A percentile compares a stretch with the other conserved stretches of the same genome.
These are phyloP conservation scores for Spea multiplicata DNA, from an alignment of 2,113 vertebrate genomes.

Conservation along the genomic window DNA sequence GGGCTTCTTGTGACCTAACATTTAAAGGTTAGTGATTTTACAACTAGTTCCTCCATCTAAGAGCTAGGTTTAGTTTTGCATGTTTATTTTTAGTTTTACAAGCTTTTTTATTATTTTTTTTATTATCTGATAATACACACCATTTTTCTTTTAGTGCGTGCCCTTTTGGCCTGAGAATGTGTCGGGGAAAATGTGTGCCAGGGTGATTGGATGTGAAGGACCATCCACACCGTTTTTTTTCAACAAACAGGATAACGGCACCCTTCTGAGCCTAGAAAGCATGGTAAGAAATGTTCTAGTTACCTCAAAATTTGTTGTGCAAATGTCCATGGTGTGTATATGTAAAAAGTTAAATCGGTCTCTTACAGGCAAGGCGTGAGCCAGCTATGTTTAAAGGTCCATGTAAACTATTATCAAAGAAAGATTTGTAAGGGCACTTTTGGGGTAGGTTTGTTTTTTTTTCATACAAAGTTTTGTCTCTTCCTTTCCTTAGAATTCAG, in stretches of 20 bases:
- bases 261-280: slow-evolving; percentile 78
- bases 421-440: neutral
- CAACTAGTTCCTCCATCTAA: too few relatives aligned
- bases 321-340: too few relatives aligned
- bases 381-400: too few relatives aligned
- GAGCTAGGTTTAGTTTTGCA: too few relatives aligned
- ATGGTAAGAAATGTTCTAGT: slow-evolving; percentile 64
- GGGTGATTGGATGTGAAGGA: slow-evolving; percentile 77
- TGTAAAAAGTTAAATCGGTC: too few relatives aligned
- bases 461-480: neutral
- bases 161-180: slow-evolving; percentile 91
- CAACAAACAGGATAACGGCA: slow-evolving; percentile 85
- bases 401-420: neutral
- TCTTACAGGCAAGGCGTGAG: too few relatives aligned
- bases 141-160: slow-evolving; percentile 72
- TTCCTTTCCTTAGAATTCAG: slow-evolving; percentile 70
- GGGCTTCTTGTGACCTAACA: too few relatives aligned
- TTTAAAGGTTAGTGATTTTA: too few relatives aligned
- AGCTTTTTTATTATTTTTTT: neutral
- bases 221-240: slow-evolving; percentile 82
- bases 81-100: too few relatives aligned
- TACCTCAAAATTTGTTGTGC: too few relatives aligned
- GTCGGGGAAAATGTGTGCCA: slow-evolving; percentile 80
- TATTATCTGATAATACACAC: slow-evolving; percentile 15
- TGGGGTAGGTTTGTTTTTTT: neutral